Base-by-base conservation (phyloP, 2,797 vertebrate species). In the Chlorospingus flavigularis region DNA sequence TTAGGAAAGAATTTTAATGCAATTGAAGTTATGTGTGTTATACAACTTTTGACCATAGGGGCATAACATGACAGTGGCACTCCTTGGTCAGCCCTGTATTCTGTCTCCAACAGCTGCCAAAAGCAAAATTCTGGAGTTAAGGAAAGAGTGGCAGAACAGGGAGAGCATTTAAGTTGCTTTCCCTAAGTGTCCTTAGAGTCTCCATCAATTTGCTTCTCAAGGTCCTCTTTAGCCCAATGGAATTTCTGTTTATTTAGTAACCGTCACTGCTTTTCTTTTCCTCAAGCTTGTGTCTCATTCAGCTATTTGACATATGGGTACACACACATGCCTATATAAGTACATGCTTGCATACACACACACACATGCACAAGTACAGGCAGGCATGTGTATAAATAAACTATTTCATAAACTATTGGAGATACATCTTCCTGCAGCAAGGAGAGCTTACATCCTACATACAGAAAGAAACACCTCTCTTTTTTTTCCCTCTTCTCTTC, bases 351-450 rank as follows among this genome's bases (percentile, higher is more conserved):
- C 3, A n/a, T 3, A 33, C 4, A 35, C 13, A 5, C 23, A 21
- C 11, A 14, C 13, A 33, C 9, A 7, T 8, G 7, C 16, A 33
- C 9, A 58, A 50, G 4, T 30, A 53, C 20, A 74, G 42, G 21
- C 48, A 43, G 0, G 61, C 6, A 60, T 0, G 0, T 35, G 28
- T 4, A n/a, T 25, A 73, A 66, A 66, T 40, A 20, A 57, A 54
- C 7, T 61, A 25, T 48, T 68, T 70, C 13, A 45, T 70, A 48
- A 87, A 35, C 21, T 61, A 39, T 9, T 61, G 24, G 37, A 84
- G 55, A 70, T 17, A 58, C 2, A 11, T 26, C 39, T 74, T 62
- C 23, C 35, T 71, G n/a, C 25, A 77, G 31, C 17, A 70, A 88
- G 57, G n/a, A 61, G 6, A 57, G 10, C 3, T 53, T 26, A 21